Percentiles rank a stretch among this genome's conserved stretches.
These are phyloP conservation scores for Teleogryllus occipitalis DNA, from an alignment of 1,140 invertebrate species.

Conservation along the genomic window DNA sequence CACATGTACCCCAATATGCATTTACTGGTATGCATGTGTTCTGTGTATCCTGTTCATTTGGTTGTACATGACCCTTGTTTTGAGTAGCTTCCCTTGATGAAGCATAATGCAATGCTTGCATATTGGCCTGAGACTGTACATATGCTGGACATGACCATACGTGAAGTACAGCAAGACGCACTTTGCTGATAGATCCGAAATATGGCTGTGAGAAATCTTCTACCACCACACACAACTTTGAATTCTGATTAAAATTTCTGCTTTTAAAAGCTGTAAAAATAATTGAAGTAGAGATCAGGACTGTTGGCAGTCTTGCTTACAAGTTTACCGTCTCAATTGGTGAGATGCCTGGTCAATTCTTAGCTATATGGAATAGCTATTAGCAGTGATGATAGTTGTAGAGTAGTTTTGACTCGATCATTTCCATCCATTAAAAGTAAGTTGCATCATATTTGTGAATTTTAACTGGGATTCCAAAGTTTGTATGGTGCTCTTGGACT, in stretches of 20 bases:
- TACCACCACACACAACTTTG: not conserved
- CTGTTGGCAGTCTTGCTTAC: not conserved
- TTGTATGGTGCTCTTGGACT: constrained; percentile 3
- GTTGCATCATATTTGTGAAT: not conserved
- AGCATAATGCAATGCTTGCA: too few relatives aligned
- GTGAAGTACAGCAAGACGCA: not conserved
- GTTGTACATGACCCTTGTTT: too few relatives aligned
- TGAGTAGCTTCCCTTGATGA: too few relatives aligned
- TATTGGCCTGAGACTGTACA: too few relatives aligned
- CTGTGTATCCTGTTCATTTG: too few relatives aligned
- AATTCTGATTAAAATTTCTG: constrained; percentile 2
- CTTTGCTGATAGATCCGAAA: not conserved
- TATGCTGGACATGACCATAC: too few relatives aligned
- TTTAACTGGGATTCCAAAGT: not conserved
- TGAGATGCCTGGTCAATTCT: not conserved
- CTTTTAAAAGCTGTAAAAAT: not conserved
- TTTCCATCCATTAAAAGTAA: not conserved
- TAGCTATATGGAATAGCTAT: not conserved
- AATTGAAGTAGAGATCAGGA: not conserved
- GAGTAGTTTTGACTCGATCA: not conserved
- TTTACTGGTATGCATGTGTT: too few relatives aligned
- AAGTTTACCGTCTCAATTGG: not conserved
- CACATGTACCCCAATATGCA: too few relatives aligned
- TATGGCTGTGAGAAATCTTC: not conserved
- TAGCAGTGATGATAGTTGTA: not conserved